These are phyloP conservation scores for Morphnarchus princeps DNA, from an alignment of 2,113 vertebrate genomes.

Conservation along the genomic window DNA sequence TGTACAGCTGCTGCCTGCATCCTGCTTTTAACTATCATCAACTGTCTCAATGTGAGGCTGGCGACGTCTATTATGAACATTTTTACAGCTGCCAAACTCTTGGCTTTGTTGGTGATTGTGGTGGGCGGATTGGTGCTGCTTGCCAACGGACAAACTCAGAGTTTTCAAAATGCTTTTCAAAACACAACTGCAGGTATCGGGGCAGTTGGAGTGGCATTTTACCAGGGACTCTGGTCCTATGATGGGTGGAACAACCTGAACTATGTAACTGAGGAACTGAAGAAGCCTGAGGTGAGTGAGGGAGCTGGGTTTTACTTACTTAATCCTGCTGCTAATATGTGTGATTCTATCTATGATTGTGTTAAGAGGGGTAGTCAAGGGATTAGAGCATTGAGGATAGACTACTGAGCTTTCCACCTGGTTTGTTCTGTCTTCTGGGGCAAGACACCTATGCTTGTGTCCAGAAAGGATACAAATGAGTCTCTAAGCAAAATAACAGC, in stretches of 20 bases:
- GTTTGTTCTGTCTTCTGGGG: not conserved
- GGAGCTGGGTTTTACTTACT: not conserved
- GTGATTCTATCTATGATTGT: not conserved
- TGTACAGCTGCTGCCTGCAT: slow-evolving; percentile 67
- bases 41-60: slow-evolving; percentile 74
- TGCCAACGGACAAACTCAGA: slow-evolving; percentile 52
- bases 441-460: not conserved
- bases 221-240: slow-evolving; percentile 84
- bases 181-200: slow-evolving; percentile 61
- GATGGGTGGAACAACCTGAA: slow-evolving; percentile 84
- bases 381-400: not conserved
- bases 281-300: slow-evolving; percentile 79
- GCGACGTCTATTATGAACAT: slow-evolving; percentile 74
- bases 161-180: slow-evolving; percentile 74
- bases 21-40: slow-evolving; percentile 69
- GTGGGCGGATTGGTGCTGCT: slow-evolving; percentile 73
- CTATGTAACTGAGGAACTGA: slow-evolving; percentile 81
- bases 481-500: not conserved
- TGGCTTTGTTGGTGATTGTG: slow-evolving; percentile 74
- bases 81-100: slow-evolving; percentile 77
- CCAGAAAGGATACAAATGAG: not conserved
- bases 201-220: slow-evolving; percentile 77
- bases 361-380: not conserved
- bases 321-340: not conserved
- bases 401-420: not conserved